Evolutionary conservation across 2,113 vertebrate species (phyloP).

Genomic region (Embiotoca jacksoni): DNA sequence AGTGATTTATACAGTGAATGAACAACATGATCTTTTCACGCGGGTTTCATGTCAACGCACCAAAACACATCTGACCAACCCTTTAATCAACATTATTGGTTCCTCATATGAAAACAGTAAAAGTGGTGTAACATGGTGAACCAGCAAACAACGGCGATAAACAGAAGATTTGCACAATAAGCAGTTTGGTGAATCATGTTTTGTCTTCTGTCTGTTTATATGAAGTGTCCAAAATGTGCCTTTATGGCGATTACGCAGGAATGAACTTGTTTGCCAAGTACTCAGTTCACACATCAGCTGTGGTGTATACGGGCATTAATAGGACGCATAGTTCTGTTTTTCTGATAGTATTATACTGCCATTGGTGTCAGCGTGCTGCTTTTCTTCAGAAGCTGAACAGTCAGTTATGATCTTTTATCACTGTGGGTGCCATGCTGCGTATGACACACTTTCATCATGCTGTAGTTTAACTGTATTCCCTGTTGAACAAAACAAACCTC

Average conservation of each 20-base stretch:
- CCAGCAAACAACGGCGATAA: conserved; percentile 24
- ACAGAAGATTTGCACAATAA: conserved; percentile 16
- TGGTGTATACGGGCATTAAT: conserved; percentile 28
- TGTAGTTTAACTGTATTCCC: conserved; percentile 61
- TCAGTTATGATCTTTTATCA: conserved; percentile 74
- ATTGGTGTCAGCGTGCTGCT: conserved; percentile 47
- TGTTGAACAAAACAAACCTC: conserved; percentile 72
- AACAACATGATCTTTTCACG: neutral
- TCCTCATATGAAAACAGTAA: conserved; percentile 5
- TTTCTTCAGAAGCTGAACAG: conserved; percentile 53
- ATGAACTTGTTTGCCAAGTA: conserved; percentile 4
- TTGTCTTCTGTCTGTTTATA: conserved; percentile 30
- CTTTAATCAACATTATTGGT: neutral
- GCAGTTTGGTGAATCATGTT: conserved; percentile 1
- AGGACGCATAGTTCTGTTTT: conserved; percentile 32
- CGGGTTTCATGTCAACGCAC: neutral
- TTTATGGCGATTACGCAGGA: conserved; percentile 7
- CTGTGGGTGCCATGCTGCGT: conserved; percentile 53
- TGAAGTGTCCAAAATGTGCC: conserved; percentile 9
- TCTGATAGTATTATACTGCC: conserved; percentile 40
- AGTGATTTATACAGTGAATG: neutral
- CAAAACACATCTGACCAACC: neutral
- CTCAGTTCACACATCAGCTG: conserved; percentile 5
- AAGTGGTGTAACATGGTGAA: neutral
- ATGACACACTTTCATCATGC: conserved; percentile 74